These are phyloP conservation scores for Ormyrus rosae DNA, from an alignment of 2,888 invertebrate genomes.

Conservation along the genomic window DNA sequence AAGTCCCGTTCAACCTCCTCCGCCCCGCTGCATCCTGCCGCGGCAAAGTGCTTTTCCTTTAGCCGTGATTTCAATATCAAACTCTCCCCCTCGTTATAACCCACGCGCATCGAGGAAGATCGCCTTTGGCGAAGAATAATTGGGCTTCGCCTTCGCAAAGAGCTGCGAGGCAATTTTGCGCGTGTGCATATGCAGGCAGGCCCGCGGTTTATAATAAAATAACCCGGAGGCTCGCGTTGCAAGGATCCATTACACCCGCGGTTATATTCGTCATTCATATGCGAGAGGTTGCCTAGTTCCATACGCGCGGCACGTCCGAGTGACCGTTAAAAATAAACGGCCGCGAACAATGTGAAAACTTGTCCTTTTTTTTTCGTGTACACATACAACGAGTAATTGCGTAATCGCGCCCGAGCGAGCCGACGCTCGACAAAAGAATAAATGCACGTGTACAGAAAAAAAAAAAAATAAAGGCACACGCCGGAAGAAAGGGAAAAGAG, in stretches of 20 bases:
- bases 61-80: too few species aligned
- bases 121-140: too few species aligned
- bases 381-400: slow-evolving; percentile 21
- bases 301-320: slow-evolving; percentile 12
- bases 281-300: slow-evolving; percentile 20
- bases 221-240: slow-evolving; percentile 26
- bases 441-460: background rate
- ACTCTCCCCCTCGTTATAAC: too few species aligned
- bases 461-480: background rate
- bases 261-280: slow-evolving; percentile 21
- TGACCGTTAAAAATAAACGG: slow-evolving; percentile 36
- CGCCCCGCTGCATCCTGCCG: too few species aligned
- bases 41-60: too few species aligned
- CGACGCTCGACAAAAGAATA: slow-evolving; percentile 21
- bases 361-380: too few species aligned
- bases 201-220: background rate
- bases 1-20: too few species aligned
- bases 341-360: background rate
- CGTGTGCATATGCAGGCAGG: background rate
- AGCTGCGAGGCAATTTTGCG: slow-evolving; percentile 25
- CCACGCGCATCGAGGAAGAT: too few species aligned
- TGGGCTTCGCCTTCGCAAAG: too few species aligned
- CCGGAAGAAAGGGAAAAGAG: background rate
- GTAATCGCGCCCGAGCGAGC: slow-evolving; percentile 21
- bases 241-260: slow-evolving; percentile 26